Base-by-base conservation (phyloP, 2,113 vertebrate genomes). In the Puntigrus tetrazona region DNA sequence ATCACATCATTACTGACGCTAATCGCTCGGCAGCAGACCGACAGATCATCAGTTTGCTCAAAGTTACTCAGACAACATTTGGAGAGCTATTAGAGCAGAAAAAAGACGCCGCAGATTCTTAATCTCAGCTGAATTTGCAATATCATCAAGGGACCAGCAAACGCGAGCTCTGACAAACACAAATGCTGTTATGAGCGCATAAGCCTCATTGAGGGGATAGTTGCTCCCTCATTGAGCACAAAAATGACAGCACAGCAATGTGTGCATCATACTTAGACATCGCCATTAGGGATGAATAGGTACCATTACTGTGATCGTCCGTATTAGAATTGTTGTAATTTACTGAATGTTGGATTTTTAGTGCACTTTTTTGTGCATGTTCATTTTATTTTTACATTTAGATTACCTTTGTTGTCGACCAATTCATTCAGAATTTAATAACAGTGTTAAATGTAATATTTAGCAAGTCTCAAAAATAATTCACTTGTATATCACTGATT, bases 1-100 rank as follows among this genome's bases (percentile, higher is more conserved):
- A 73, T 81, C 67, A 81, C 70, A 82, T 77, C 59, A 69, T 69
- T 82, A 69, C 70, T 76, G 78, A 65, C 45, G 38, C 55, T 76
- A 82, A 82, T 76, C 80, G 27, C 38, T 36, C 31, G 5, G 69
- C 20, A 74, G 80, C 69, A 85, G 77, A 74, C 59, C 9, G 55
- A 61, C 65, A 74, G 77, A 50, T 61, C 67, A 59, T 36, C 25
- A 69, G 69, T 72, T 73, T 73, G 50, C 41, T 80, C 43, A 75
- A 16, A 73, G 70, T 81, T 41, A 61, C 55, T 22, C 31, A 86
- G 59, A 81, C n/a, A 85, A 81, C 84, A 36, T 65, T 79, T 65
- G 57, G 77, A 25, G 84, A 76, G 50, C 59, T 41, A 81, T 75
- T 76, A 55, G 13, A 50, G 31, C 78, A 67, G 57, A 85, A 76